Evolutionary conservation across 2,797 vertebrate species (phyloP), one percentile per base, ranked within the genome.

Genomic region (Cephalopachus bancanus): DNA sequence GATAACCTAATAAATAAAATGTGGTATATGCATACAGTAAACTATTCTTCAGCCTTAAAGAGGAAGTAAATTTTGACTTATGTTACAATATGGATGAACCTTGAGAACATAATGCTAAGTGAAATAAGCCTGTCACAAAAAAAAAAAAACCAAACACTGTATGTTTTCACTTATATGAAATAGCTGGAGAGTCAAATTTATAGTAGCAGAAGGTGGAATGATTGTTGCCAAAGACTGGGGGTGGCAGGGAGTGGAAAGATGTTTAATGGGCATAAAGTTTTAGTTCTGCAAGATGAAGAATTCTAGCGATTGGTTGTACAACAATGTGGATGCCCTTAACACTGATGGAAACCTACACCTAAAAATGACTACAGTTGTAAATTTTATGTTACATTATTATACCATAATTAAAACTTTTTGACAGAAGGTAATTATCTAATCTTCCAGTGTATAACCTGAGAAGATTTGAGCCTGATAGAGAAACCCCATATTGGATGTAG

Each of bases 91-190:
- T 17, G 37, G 37, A 49, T 94, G 30, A 84, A 79, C 1, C n/a
- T 69, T 74, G 30, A 95, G 10, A 33, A 49, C 26, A 60, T 24
- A 30, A 72, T 49, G 10, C 24, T 37, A 53, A 79, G 24, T 89
- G 30, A 95, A 84, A 84, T 55, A 37, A 83, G 4, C 20, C 64
- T 60, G 6, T 85, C 74, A 78, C 12, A 88, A 62, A 91, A 93
- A 84, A 44, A 65, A 37, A 37, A 37, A 2, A 37, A 37, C 37
- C 22, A 88, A 86, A 72, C 37, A 69, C 16, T 64, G 1, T 24
- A 64, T 79, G 8, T 19, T 51, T 59, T 26, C 59, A 78, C 30
- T 79, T 72, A 44, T 19, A 19, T 26, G 10, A 79, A 37, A 10
- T 49, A 74, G 7, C 81, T 16, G 33, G 5, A 67, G 28, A 69